phyloP scores from a whole-genome alignment of 2,888 invertebrate genomes.

The Tipula helvola region DNA sequence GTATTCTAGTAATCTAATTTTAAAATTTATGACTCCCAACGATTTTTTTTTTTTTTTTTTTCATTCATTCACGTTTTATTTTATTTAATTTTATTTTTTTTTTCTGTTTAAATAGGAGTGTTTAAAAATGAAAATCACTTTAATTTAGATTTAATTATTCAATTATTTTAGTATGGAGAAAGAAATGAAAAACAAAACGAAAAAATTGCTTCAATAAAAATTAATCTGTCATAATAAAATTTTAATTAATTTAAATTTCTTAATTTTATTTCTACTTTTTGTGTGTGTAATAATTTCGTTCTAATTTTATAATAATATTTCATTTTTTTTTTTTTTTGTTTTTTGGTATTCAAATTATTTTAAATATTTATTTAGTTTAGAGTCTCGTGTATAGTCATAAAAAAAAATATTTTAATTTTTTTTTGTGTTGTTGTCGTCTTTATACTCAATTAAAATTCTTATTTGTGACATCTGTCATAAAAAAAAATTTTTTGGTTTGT shows the following conservation, averaged over 20 bases:
- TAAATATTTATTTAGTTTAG: neutral
- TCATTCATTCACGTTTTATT: too few relatives aligned
- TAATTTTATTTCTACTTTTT: neutral
- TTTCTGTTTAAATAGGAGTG: neutral
- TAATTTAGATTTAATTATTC: constrained; percentile 4
- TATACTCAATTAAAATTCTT: neutral
- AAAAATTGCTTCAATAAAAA: neutral
- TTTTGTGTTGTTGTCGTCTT: neutral
- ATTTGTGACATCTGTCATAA: neutral
- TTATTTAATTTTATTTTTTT: too few relatives aligned
- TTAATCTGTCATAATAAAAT: neutral
- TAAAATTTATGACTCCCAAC: neutral
- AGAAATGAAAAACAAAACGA: neutral
- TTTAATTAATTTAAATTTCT: neutral
- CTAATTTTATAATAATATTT: neutral
- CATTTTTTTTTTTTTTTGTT: neutral
- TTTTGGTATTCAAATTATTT: neutral
- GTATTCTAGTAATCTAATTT: neutral
- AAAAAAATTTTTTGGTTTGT: neutral
- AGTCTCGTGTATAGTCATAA: neutral
- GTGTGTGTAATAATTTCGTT: neutral
- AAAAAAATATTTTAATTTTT: neutral
- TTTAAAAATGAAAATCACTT: neutral
- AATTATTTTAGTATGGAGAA: neutral
- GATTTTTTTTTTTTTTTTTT: neutral